Evolutionary conservation across 2,888 invertebrate genomes (phyloP).

Genomic region (Harmothoe impar): DNA sequence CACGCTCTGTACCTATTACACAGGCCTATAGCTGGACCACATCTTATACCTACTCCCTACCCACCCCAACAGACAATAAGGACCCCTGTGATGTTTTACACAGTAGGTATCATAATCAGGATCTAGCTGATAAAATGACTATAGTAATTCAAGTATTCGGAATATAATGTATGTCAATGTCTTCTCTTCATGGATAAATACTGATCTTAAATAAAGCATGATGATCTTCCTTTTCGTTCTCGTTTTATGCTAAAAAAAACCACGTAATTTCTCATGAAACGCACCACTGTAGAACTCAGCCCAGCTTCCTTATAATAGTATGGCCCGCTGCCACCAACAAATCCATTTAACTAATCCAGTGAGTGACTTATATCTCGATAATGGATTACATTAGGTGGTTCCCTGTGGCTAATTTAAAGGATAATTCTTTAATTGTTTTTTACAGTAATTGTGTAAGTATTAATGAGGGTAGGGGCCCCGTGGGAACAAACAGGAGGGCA

Average conservation of each 20-base stretch:
- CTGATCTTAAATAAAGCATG: too few species aligned
- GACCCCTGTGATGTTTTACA: too few species aligned
- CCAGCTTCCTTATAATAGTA: background rate
- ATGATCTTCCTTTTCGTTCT: too few species aligned
- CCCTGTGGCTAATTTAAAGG: background rate
- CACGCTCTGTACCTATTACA: background rate
- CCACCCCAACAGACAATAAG: too few species aligned
- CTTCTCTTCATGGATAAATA: too few species aligned
- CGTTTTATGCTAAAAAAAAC: too few species aligned
- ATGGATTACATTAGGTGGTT: slow-evolving; percentile 11
- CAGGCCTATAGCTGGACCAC: background rate
- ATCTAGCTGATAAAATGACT: too few species aligned
- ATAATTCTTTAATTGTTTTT: background rate
- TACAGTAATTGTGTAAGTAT: background rate
- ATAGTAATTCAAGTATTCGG: too few species aligned
- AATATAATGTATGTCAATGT: too few species aligned
- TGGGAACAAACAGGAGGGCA: slow-evolving; percentile 11
- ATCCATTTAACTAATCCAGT: background rate
- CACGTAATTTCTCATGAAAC: background rate
- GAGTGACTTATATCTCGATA: background rate
- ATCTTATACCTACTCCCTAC: background rate
- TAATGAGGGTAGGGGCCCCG: background rate
- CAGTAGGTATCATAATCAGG: too few species aligned
- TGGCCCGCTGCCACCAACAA: background rate
- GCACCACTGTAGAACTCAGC: background rate